These are phyloP conservation scores for Argopecten irradians DNA, from an alignment of 1,140 invertebrate species.

Conservation along the genomic window DNA sequence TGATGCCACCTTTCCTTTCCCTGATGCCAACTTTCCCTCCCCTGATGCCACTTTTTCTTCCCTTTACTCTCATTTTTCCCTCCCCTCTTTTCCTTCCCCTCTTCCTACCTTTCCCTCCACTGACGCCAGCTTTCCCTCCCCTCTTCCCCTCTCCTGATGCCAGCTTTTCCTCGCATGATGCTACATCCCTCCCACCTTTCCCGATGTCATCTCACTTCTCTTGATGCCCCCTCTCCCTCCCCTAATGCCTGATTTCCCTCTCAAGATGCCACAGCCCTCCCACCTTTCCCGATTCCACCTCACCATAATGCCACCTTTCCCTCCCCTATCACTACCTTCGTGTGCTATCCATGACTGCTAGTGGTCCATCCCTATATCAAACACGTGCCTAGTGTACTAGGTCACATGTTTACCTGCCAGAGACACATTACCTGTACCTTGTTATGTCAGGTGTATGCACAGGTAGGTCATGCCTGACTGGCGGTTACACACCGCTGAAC, in stretches of 20 bases:
- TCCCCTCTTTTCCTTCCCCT: background rate
- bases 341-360: too few relatives aligned
- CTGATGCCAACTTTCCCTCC: background rate
- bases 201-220: background rate
- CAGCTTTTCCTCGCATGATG: background rate
- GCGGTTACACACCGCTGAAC: background rate
- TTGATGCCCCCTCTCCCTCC: background rate
- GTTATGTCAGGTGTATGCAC: conserved; percentile 1
- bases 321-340: too few relatives aligned
- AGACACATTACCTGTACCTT: background rate
- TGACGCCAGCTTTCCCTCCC: background rate
- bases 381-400: background rate
- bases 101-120: background rate
- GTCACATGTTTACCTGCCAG: background rate
- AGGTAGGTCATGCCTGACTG: background rate
- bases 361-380: background rate
- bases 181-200: background rate
- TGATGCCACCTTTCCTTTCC: background rate
- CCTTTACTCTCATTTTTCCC: background rate
- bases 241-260: too few relatives aligned
- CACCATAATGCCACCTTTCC: background rate
- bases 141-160: background rate
- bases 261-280: too few relatives aligned
- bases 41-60: background rate
- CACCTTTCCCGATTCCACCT: background rate